Base-by-base conservation (phyloP, 2,888 invertebrate genomes). In the Palloptera scutellata region DNA sequence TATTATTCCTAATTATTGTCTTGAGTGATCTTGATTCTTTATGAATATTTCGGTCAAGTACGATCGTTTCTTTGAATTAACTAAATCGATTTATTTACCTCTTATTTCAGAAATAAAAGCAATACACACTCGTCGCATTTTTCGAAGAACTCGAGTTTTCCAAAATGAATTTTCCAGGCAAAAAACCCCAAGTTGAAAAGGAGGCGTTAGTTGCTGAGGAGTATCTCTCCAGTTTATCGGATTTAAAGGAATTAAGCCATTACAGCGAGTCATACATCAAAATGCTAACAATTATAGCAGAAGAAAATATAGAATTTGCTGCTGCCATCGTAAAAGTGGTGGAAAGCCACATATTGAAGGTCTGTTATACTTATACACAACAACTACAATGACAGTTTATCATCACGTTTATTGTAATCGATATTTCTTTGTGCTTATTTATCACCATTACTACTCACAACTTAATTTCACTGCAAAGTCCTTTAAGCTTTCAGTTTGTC, bases 241-340 rank as follows among this genome's bases (percentile, higher is more conserved):
- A 98, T 85, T 88, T 99, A 78, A 94, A 91, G n/a, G n/a, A n/a
- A n/a, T n/a, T n/a, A n/a, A n/a, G n/a, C 76, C 91, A 93, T 83
- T 99, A 98, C 89, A 97, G 97, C 88, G 99, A 98, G 86, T 98
- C 97, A 12, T 88, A 96, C 70, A 99, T 99, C 86, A 98, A 96
- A 87, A 95, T 97, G 91, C 88, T 99, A 78, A 99, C 99, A 42
- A 97, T 98, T 89, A 88, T 99, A 80, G 99, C 99, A 10, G 98
- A 98, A 85, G 99, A 99, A 86, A 95, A 96, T 86, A 88, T 92
- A 78, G 91, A 91, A 81, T 92, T 93, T 86, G 97, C 98, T 64
- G 87, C 91, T 75, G 90, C 92, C 80, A 97, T 99, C 85, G 98
- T 98, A 80, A 91, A 93, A 87, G 95, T 94, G 68, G 96, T 99